Evolutionary conservation across 2,888 invertebrate species (phyloP), one percentile per base, ranked within the genome.

Genomic region (Drosophila koepferae): DNA sequence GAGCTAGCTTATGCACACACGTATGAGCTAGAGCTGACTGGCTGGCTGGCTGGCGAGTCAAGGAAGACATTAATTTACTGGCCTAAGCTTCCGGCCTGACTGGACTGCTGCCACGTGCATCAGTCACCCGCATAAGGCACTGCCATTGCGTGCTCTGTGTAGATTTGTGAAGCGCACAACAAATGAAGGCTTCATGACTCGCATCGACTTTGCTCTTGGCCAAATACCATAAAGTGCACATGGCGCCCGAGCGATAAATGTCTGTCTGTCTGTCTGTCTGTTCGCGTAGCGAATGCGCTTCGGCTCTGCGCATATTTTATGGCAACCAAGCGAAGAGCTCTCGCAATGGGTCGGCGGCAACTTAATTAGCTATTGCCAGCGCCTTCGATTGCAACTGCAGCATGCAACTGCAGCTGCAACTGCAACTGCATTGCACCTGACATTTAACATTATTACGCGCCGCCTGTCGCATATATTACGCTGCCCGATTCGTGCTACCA

Each of bases 361-460:
- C 89, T 86, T 84, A 87, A 89, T 87, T 85, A 86, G 89, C 81
- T 70, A 77, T 77, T 68, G 73, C 74, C 73, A 66, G 58, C 64
- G 65, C 63, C 63, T 79, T 67, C 69, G 72, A 74, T 69, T 67
- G 72, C 51, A 51, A 14, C 34, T 31, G 31, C 65, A 59, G 60
- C 56, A 40, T n/a, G 70, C 60, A 49, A 60, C 31, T 51, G 38
- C 14, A 38, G 5, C 14, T 38, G 69, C 66, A 51, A 36, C 36
- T 46, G 38, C 38, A 72, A 82, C 80, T 87, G 86, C 83, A 84
- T 54, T 87, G 83, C 83, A 88, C 86, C 88, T 86, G 88, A 82
- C 81, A 84, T 86, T 84, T 86, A 88, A 88, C 83, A 88, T 83
- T 86, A 84, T 84, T 84, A 77, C 83, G 78, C 83, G 80, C 77